Percentiles rank a stretch among this genome's conserved stretches.
Conservation (phyloP, 2,888 invertebrate species). For the Drosophila longiperda region DNA sequence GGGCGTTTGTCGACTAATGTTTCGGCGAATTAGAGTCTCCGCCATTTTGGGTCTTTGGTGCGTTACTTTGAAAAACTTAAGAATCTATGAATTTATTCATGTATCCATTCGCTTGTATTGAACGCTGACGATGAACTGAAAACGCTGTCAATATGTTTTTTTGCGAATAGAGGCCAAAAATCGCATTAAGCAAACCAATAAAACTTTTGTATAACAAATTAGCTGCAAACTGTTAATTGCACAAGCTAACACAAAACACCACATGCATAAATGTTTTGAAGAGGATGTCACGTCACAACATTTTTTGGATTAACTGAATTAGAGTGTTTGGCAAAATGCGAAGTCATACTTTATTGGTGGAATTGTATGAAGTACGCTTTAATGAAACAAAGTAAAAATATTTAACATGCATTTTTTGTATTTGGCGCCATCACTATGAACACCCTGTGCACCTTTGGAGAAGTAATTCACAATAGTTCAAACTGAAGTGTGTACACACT, state of each 20-base stretch:
- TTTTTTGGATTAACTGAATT: not conserved
- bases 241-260: conserved; percentile 44
- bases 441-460: conserved; percentile 12
- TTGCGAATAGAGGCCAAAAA: conserved; percentile 42
- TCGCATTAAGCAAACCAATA: conserved; percentile 53
- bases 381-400: not conserved
- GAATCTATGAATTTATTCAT: conserved; percentile 3
- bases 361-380: not conserved
- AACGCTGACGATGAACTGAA: conserved; percentile 47
- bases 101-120: conserved; percentile 51
- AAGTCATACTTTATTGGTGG: not conserved
- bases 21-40: conserved; percentile 77
- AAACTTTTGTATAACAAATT: conserved; percentile 66
- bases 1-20: conserved; percentile 75
- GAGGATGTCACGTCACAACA: conserved; percentile 1
- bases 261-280: conserved; percentile 29
- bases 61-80: not conserved
- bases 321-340: not conserved
- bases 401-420: not conserved
- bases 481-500: conserved; percentile 17
- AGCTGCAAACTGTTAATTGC: conserved; percentile 63
- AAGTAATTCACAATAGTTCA: conserved; percentile 24
- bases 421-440: conserved; percentile 13
- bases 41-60: conserved; percentile 59
- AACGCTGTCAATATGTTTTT: conserved; percentile 8